Conservation (phyloP, 1,140 invertebrate genomes). For the Drosophila lini region DNA sequence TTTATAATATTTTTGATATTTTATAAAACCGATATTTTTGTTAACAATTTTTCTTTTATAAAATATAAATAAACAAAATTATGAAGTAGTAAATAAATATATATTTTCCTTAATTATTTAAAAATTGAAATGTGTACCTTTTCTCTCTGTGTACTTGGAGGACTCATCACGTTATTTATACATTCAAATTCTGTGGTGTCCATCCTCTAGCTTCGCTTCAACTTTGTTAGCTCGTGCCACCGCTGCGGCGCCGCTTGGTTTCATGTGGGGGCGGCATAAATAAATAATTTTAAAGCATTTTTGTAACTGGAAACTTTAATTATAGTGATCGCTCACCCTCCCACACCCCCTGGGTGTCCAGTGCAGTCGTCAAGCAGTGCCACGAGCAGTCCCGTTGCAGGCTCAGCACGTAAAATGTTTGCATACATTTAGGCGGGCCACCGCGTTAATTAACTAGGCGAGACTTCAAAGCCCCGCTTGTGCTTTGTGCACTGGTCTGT, state of each 20-base stretch:
- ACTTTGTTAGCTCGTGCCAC: background rate
- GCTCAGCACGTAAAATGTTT: constrained; percentile 21
- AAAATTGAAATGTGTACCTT: no score
- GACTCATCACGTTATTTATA: constrained; percentile 30
- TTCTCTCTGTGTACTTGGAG: background rate
- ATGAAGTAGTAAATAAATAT: no score
- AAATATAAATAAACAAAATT: no score
- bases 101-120: no score
- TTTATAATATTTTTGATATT: no score
- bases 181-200: constrained; percentile 51
- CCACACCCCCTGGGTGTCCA: no score
- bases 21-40: no score
- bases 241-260: background rate
- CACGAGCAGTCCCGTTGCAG: constrained; percentile 9
- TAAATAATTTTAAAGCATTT: constrained; percentile 11
- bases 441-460: constrained; percentile 29
- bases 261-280: constrained; percentile 8
- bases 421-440: constrained; percentile 28
- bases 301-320: constrained; percentile 12
- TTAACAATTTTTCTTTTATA: no score
- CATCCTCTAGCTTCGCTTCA: background rate
- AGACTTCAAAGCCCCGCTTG: constrained; percentile 28
- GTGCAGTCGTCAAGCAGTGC: constrained; percentile 16
- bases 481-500: constrained; percentile 9
- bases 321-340: background rate